Evolutionary conservation across 92 coral and sea anemone species (phyloP).

Genomic region (Umimayanthus kanabou): DNA sequence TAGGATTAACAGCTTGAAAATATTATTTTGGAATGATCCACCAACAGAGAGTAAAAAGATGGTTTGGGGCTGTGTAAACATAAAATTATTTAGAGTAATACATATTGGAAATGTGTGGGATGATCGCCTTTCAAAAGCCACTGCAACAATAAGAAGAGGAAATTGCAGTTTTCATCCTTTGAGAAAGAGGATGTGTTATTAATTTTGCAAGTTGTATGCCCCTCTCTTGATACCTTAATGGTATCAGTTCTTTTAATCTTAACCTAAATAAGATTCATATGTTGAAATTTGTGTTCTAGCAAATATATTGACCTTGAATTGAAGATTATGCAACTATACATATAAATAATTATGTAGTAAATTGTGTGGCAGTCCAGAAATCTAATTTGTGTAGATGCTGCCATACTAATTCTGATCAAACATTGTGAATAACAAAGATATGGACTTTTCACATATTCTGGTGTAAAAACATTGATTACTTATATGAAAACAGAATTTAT

Average conservation of each 20-base stretch:
- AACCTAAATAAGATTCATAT: too few species aligned
- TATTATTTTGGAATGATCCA: conserved; percentile 10
- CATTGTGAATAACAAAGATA: neutral
- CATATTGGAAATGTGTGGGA: conserved; percentile 21
- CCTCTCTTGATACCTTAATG: neutral
- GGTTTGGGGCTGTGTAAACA: conserved; percentile 9
- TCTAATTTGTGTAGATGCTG: too few species aligned
- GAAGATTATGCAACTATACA: too few species aligned
- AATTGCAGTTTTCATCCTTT: conserved; percentile 12
- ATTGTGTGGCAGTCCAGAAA: too few species aligned
- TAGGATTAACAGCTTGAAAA: neutral
- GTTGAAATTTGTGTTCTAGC: neutral
- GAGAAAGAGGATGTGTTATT: conserved; percentile 3
- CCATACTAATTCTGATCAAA: neutral
- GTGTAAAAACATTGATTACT: neutral
- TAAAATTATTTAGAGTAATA: neutral
- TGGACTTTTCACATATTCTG: neutral
- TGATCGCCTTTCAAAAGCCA: neutral
- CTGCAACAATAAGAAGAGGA: neutral
- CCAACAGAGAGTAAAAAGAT: neutral
- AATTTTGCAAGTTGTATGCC: neutral
- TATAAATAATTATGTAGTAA: too few species aligned
- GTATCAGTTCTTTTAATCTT: neutral
- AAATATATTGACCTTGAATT: too few species aligned
- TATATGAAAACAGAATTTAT: neutral